Evolutionary conservation across 1,140 invertebrate species (phyloP), one percentile per base, ranked within the genome.

Genomic region (Drosophila baimaii): DNA sequence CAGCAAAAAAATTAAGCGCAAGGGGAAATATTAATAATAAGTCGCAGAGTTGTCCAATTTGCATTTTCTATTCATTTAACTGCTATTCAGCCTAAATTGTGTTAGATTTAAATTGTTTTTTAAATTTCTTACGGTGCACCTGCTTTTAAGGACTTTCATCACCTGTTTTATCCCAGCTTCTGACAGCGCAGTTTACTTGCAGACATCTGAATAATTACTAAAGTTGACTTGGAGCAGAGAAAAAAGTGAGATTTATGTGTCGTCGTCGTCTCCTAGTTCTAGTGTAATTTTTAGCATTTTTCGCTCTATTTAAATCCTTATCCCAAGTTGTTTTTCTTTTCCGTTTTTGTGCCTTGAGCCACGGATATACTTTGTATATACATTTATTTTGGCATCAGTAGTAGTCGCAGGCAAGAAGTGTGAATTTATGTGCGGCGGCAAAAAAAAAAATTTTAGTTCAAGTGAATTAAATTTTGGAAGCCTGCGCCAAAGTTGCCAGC

Each of bases 121-220:
- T 51, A 0, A 0, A 8, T 23, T 35, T 52, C 15, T 52, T 52
- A 10, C 19, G 7, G 49, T 33, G 29, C 17, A 33, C 13, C 19
- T 52, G 12, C 10, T 12, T n/a, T 57, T 58, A 39, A 58, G 52
- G 33, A 49, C 54, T 88, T 88, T 88, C 77, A 58, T 64, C 84
- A 84, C 80, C 80, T 83, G 41, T 27, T 17, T 39, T 21, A 17
- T 35, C 17, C 23, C 15, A 39, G 54, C 33, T 29, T 35, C 33
- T 31, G 44, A 23, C 23, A 7, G 13, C 25, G 39, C 21, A 37
- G 27, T 43, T 71, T 56, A 77, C 55, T 54, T 47, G 21, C 12
- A 59, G 35, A 44, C 81, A 77, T 85, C 84, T 88, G 81, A 88
- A 88, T 89, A 89, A 88, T 88, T 88, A 89, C 84, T 75, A 56